These are phyloP conservation scores for Drosophila yooni DNA, from an alignment of 2,888 invertebrate genomes.

Conservation along the genomic window DNA sequence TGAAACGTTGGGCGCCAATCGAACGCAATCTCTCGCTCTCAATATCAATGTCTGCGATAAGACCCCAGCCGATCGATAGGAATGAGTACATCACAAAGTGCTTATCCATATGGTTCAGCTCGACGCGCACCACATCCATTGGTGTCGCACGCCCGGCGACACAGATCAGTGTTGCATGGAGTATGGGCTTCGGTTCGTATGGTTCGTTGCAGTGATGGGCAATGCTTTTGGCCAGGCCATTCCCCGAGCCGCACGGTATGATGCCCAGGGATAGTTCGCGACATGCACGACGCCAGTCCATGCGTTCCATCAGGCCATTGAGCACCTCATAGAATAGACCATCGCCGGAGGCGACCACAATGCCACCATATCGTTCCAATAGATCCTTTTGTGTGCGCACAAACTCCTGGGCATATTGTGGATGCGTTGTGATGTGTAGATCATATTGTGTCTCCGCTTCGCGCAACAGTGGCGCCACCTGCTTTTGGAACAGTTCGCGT, in stretches of 20 bases:
- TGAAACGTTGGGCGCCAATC: conserved; percentile 96
- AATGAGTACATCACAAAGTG: conserved; percentile 92
- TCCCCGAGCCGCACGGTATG: conserved; percentile 98
- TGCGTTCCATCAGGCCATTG: conserved; percentile 96
- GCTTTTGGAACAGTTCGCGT: conserved; percentile 92
- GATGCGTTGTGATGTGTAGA: conserved; percentile 93
- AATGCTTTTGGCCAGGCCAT: conserved; percentile 95
- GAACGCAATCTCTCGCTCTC: conserved; percentile 97
- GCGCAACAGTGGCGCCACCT: conserved; percentile 93
- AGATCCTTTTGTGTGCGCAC: conserved; percentile 89
- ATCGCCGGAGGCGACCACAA: conserved; percentile 92
- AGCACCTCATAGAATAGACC: conserved; percentile 92
- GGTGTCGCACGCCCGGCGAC: conserved; percentile 90
- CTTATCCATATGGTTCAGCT: conserved; percentile 86
- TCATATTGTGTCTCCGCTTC: conserved; percentile 95
- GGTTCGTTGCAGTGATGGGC: conserved; percentile 92
- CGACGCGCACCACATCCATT: conserved; percentile 95
- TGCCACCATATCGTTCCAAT: conserved; percentile 85
- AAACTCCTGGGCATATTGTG: conserved; percentile 93
- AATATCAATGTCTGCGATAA: conserved; percentile 98
- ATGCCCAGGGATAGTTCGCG: conserved; percentile 94
- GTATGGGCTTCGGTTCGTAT: conserved; percentile 91
- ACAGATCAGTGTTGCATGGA: conserved; percentile 92
- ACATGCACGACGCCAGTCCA: conserved; percentile 93
- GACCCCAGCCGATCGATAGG: conserved; percentile 97